A percentile compares a stretch with the other conserved stretches of the same genome.
phyloP scores from a whole-genome alignment of 1,140 invertebrate species.

The Ruditapes philippinarum region DNA sequence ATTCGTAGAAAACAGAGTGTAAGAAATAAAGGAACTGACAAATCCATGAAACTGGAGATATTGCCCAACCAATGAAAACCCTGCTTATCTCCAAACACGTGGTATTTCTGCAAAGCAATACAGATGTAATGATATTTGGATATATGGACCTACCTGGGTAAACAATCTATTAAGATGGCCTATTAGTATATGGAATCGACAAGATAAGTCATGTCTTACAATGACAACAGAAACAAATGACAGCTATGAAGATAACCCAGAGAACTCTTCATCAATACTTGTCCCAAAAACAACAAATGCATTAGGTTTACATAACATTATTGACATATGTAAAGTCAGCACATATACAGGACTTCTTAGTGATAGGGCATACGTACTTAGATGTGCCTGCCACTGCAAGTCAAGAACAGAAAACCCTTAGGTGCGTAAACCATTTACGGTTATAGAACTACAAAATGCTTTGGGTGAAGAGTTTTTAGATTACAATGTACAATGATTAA shows the following conservation, averaged over 20 bases:
- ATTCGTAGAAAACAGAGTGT: conserved; percentile 29
- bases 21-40: conserved; percentile 9
- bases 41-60: background rate
- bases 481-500: background rate
- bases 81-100: conserved; percentile 25
- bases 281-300: too few relatives aligned
- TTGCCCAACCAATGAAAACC: conserved; percentile 28
- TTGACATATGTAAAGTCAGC: too few relatives aligned
- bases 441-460: too few relatives aligned
- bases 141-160: background rate
- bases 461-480: too few relatives aligned
- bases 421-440: too few relatives aligned
- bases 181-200: conserved; percentile 11
- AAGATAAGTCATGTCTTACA: background rate
- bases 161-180: background rate
- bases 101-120: conserved; percentile 4
- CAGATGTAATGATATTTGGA: background rate
- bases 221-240: background rate
- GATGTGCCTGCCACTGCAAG: too few relatives aligned
- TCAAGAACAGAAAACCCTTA: too few relatives aligned
- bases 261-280: too few relatives aligned
- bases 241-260: background rate
- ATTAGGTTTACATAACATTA: too few relatives aligned
- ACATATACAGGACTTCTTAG: too few relatives aligned
- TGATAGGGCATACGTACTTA: too few relatives aligned